Evolutionary conservation across 1,140 invertebrate species (phyloP), one percentile per base, ranked within the genome.

Genomic region (Lepeophtheirus salmonis): DNA sequence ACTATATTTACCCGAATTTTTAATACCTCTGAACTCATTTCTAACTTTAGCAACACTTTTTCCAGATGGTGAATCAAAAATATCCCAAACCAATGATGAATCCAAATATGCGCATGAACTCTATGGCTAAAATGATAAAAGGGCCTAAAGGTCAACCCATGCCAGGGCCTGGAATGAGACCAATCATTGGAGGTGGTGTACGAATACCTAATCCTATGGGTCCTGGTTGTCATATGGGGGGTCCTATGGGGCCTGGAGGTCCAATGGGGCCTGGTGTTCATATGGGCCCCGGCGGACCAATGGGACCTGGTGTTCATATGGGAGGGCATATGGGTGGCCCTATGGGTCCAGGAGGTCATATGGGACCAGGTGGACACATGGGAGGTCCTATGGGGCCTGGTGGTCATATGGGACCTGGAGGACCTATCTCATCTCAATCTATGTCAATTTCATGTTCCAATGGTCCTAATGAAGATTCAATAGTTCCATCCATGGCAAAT

Each of bases 311-410:
- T 17, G 6, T 10, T n/a, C 6, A 10, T 6, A n/a, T 6, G 6
- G 30, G 62, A 52, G 63, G 60, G 13, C 65, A 30, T 13, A 66
- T 66, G 65, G 62, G 60, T 12, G 63, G 65, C 10, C 54, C 55
- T 13, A 66, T 64, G 61, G 25, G 58, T 3, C 50, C 57, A 12
- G 56, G 65, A 30, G 53, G 57, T 12, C 59, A 30, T n/a, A 58
- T 63, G n/a, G 61, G 63, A 41, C 65, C 64, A 16, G 18, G 56
- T 60, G 61, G 59, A 18, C 54, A 30, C 13, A 63, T 64, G 60
- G 66, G 65, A 49, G 66, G 67, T 12, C 65, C 65, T 2, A 65
- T 63, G 58, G 63, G 59, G 10, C 58, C 52, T 41, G 57, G 49
- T 24, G 61, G 64, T n/a, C 53, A 52, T 53, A 41, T 20, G n/a